Conservation (phyloP, 2,113 vertebrate species). For the Prolemur simus region DNA sequence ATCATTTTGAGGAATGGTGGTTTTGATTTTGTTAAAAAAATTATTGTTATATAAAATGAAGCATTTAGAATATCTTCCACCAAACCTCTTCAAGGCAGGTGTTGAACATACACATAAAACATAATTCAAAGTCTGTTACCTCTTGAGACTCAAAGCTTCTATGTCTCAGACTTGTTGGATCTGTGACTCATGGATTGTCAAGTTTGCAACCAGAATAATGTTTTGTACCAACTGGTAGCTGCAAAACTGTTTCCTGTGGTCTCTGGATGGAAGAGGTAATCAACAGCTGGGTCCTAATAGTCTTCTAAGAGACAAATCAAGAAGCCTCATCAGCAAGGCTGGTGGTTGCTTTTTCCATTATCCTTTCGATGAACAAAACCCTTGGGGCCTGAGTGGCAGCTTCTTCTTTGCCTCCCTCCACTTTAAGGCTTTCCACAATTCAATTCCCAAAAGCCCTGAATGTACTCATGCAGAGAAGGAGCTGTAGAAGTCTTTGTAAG, state of each 20-base stretch:
- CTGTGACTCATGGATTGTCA: background rate
- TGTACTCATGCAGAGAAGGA: background rate
- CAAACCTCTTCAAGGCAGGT: background rate
- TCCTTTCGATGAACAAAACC: conserved; percentile 47
- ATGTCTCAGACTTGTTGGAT: background rate
- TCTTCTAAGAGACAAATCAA: conserved; percentile 52
- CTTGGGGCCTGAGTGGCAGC: conserved; percentile 20
- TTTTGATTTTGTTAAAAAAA: conserved; percentile 2
- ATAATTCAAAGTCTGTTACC: conserved; percentile 12
- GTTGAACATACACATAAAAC: background rate
- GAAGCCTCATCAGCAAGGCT: background rate
- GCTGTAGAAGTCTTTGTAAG: background rate
- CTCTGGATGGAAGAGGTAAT: conserved; percentile 39
- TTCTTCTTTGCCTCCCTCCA: background rate
- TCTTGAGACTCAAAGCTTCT: background rate
- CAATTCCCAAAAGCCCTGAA: conserved; percentile 28
- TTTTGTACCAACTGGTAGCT: conserved; percentile 20
- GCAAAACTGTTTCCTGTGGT: background rate
- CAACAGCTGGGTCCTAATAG: conserved; percentile 25
- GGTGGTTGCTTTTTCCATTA: conserved; percentile 46
- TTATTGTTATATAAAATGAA: background rate
- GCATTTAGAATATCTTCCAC: background rate
- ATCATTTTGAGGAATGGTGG: background rate
- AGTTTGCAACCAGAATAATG: conserved; percentile 18
- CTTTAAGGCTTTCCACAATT: background rate